Conservation (phyloP, 1,140 invertebrate genomes). For the Bombus huntii region DNA sequence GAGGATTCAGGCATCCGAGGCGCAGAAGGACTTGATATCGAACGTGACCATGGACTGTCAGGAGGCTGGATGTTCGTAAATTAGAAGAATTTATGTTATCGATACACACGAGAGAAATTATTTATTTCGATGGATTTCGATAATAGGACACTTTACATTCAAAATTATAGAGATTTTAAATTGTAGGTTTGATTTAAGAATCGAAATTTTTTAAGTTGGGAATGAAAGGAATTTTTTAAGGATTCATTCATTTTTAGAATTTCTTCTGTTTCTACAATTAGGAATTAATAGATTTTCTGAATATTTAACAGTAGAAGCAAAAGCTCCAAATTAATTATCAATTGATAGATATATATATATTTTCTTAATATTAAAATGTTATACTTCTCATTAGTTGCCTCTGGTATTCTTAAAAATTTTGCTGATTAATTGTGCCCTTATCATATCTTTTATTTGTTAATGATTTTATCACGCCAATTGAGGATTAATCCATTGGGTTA, state of each 20-base stretch:
- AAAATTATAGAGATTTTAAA: neutral
- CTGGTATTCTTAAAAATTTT: too few species aligned
- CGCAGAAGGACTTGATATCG: constrained; percentile 76
- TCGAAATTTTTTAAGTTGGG: neutral
- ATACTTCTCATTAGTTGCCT: too few species aligned
- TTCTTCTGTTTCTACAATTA: too few species aligned
- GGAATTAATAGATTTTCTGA: neutral
- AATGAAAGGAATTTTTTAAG: neutral
- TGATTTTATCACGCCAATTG: too few species aligned
- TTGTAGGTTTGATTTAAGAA: neutral
- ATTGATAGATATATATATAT: too few species aligned
- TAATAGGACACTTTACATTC: neutral
- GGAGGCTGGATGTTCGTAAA: constrained; percentile 79
- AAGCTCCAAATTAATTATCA: too few species aligned
- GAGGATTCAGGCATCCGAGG: constrained; percentile 76
- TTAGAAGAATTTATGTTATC: neutral
- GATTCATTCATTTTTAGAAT: too few species aligned
- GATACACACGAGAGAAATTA: neutral
- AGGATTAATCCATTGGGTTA: too few species aligned
- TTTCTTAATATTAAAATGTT: too few species aligned
- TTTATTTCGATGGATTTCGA: neutral
- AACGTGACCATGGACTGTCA: constrained; percentile 70
- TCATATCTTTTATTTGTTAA: too few species aligned
- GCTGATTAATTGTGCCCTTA: too few species aligned
- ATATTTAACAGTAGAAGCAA: too few species aligned